Evolutionary conservation across 2,113 vertebrate genomes (phyloP).

Genomic region (Sebastes fasciatus): DNA sequence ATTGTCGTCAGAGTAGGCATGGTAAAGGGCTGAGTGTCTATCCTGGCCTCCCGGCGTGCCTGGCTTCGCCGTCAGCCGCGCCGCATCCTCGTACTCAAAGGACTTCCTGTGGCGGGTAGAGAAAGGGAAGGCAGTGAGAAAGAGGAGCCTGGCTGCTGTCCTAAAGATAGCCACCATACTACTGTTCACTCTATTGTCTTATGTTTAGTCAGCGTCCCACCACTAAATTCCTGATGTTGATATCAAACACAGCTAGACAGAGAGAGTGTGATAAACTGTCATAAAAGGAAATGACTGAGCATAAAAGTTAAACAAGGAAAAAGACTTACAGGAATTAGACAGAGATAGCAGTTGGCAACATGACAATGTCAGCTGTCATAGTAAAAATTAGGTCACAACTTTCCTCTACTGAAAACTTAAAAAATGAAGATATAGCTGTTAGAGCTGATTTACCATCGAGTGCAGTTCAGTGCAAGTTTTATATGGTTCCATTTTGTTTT

Average conservation of each 20-base stretch:
- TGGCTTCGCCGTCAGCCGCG: conserved; percentile 84
- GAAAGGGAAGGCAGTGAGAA: conserved; percentile 39
- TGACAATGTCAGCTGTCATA: neutral
- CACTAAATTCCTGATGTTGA: conserved; percentile 29
- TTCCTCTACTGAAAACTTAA: neutral
- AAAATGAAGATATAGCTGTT: neutral
- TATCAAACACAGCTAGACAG: conserved; percentile 29
- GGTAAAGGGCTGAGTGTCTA: conserved; percentile 84
- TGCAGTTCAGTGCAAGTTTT: neutral
- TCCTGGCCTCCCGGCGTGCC: conserved; percentile 77
- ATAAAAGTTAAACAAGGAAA: neutral
- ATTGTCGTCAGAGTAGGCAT: conserved; percentile 93
- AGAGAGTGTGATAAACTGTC: conserved; percentile 4
- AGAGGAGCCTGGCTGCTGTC: conserved; percentile 20
- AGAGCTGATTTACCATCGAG: neutral
- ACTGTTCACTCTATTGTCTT: conserved; percentile 22
- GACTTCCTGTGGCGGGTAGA: conserved; percentile 89
- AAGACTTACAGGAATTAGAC: neutral
- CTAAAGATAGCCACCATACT: conserved; percentile 31
- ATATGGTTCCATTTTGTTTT: neutral
- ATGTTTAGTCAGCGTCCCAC: neutral
- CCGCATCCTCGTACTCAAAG: conserved; percentile 97
- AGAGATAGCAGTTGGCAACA: neutral
- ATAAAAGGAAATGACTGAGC: conserved; percentile 34
- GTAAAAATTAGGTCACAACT: neutral